Base-by-base conservation (phyloP, 2,888 invertebrate species). In the Clistopyga incitator region DNA sequence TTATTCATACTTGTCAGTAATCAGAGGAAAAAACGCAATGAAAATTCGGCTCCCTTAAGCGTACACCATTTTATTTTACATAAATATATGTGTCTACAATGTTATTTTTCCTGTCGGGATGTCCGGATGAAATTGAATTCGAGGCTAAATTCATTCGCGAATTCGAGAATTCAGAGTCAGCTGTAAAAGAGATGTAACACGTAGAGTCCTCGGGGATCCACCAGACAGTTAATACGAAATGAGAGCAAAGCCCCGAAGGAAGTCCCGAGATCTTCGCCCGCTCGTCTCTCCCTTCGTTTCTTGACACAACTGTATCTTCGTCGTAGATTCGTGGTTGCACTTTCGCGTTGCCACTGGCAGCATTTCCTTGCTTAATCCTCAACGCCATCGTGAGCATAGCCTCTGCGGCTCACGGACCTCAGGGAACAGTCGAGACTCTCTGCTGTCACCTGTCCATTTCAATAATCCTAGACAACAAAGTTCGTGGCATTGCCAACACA, bases 361-460 rank as follows among this genome's bases (percentile, higher is more conserved):
- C 52, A 76, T 76, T 78, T 77, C 80, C 71, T 78, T 11, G 64
- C 47, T 70, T 80, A 75, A 67, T 68, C 81, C 65, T 70, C 76
- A 72, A 75, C 75, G 70, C 38, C 20, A 25, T 75, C 68, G 71
- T 76, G 81, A 80, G 74, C 83, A 10, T 47, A 6, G 18, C 61
- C 29, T n/a, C n/a, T 23, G 61, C 47, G 81, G 61, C 56, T 67
- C 67, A 25, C 64, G 78, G 68, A 82, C 71, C 81, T 54, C 56
- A 34, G 78, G 56, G 78, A 78, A 38, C 45, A 23, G 47, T 65
- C 20, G 65, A 23, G 34, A 70, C 54, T 29, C 54, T 61, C 54
- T 23, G 38, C 71, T 54, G 74, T 78, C 74, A 81, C 72, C 85
- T 71, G 84, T 84, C 78, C 76, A 85, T 87, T 86, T 86, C 81